Base-by-base conservation (phyloP, 2,797 vertebrate genomes). In the Molossus alvarezi region DNA sequence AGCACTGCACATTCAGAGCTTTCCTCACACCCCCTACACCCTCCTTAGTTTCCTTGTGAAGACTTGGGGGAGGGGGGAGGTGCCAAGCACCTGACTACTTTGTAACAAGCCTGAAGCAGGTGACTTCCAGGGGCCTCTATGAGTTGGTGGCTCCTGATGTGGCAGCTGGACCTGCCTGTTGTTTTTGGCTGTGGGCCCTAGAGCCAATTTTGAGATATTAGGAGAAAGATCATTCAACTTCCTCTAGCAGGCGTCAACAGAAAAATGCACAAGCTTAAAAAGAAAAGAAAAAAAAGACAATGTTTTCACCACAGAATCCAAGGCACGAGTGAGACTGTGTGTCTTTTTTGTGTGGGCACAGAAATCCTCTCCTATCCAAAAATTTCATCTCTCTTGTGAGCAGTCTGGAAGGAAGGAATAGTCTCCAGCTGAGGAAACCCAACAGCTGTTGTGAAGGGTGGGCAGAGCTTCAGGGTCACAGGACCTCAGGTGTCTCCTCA, bases 221-320 rank as follows among this genome's bases (percentile, higher is more conserved):
- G n/a, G 57, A 82, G 41, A 58, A 69, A 9, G 18, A 33, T 14
- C 15, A 53, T 18, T 45, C 25, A 60, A 55, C 48, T 23, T 57
- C 48, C 33, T 75, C 64, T 13, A 72, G 45, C 51, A 65, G 60
- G 0, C 5, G 51, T 89, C 64, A 33, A 33, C 6, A 91, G 60
- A 79, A 92, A 96, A 64, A 69, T 37, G 33, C 6, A n/a, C 77
- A 85, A 17, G 14, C 14, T 90, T 90, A 7, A 7, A 57, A 18
- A 29, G 27, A 80, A 51, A 20, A 77, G 77, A 33, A 77, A 80
- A 82, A 8, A 62, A 6, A 33, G 13, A 37, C 79, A 91, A 48
- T 79, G 65, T 58, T 75, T 96, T 89, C 55, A 81, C 51, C n/a
- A 87, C 55, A 62, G 45, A 93, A 76, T 62, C 45, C 51, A 90